These are phyloP conservation scores for Hypotaenidia okinawae DNA, from an alignment of 2,797 vertebrate genomes.

Conservation along the genomic window DNA sequence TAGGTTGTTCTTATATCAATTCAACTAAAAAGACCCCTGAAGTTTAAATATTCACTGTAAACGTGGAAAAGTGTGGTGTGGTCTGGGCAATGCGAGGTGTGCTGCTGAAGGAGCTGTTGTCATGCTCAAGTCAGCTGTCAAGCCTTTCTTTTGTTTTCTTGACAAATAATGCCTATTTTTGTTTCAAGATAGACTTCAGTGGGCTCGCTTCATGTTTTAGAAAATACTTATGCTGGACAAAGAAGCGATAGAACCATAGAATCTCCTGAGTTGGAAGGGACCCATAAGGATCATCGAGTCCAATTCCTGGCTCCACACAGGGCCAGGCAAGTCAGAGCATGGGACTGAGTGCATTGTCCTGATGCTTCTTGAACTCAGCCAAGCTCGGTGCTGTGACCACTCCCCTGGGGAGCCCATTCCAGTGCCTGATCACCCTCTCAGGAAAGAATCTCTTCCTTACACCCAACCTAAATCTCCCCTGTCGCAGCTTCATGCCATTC, in stretches of 20 bases:
- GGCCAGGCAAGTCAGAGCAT: too few species aligned
- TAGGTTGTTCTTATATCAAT: background rate
- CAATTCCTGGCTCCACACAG: too few species aligned
- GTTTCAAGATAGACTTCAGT: background rate
- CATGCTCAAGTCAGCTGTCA: background rate
- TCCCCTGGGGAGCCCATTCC: too few species aligned
- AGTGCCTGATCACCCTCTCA: too few species aligned
- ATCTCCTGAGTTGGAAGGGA: background rate
- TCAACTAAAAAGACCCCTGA: background rate
- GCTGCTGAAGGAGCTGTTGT: background rate
- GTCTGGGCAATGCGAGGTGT: background rate
- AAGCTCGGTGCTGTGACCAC: too few species aligned
- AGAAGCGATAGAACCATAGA: background rate
- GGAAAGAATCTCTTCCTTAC: too few species aligned
- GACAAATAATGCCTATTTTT: background rate
- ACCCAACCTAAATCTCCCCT: too few species aligned
- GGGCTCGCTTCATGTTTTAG: background rate
- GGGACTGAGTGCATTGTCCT: too few species aligned
- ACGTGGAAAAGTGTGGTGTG: background rate
- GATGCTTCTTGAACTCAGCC: too few species aligned
- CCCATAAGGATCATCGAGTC: too few species aligned
- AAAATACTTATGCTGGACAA: background rate
- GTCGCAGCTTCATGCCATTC: too few species aligned
- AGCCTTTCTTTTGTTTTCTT: background rate
- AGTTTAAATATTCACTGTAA: background rate